Evolutionary conservation across 2,113 vertebrate genomes (phyloP).

Genomic region (Channa maculata): DNA sequence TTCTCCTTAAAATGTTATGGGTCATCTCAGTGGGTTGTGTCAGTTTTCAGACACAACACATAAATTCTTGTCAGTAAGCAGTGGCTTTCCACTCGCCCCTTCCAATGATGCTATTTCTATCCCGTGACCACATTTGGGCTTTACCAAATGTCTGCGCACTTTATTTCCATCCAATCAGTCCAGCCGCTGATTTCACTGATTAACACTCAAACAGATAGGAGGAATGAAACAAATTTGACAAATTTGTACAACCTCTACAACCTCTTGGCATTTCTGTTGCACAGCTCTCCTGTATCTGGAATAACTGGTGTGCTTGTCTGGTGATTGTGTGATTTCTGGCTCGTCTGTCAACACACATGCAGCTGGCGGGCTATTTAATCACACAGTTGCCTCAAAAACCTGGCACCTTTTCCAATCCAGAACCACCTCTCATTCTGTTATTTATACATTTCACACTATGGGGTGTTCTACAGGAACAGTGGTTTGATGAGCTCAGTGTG

Average conservation of each 20-base stretch:
- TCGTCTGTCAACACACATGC: conserved; percentile 64
- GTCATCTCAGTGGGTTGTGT: too few relatives aligned
- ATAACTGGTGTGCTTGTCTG: conserved; percentile 12
- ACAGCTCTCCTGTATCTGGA: conserved; percentile 47
- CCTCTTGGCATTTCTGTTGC: conserved; percentile 43
- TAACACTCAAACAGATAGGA: conserved; percentile 33
- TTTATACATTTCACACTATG: conserved; percentile 55
- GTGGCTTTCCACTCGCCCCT: too few relatives aligned
- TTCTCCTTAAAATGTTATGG: too few relatives aligned
- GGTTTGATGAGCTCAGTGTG: conserved; percentile 26
- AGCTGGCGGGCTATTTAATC: conserved; percentile 47
- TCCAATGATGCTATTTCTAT: too few relatives aligned
- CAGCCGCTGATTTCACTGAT: conserved; percentile 38
- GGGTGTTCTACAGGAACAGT: conserved; percentile 27
- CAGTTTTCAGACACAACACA: too few relatives aligned
- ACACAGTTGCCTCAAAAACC: conserved; percentile 48
- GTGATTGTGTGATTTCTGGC: conserved; percentile 66
- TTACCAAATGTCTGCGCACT: conserved; percentile 4
- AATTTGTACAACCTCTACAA: too few relatives aligned
- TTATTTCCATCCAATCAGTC: conserved; percentile 23
- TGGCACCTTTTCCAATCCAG: conserved; percentile 11
- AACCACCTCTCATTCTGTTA: conserved; percentile 2
- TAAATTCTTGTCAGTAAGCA: too few relatives aligned
- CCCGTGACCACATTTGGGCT: too few relatives aligned
- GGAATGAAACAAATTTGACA: conserved; percentile 43